Conservation (phyloP, 2,888 invertebrate genomes). For the Ophion ventricosus region DNA sequence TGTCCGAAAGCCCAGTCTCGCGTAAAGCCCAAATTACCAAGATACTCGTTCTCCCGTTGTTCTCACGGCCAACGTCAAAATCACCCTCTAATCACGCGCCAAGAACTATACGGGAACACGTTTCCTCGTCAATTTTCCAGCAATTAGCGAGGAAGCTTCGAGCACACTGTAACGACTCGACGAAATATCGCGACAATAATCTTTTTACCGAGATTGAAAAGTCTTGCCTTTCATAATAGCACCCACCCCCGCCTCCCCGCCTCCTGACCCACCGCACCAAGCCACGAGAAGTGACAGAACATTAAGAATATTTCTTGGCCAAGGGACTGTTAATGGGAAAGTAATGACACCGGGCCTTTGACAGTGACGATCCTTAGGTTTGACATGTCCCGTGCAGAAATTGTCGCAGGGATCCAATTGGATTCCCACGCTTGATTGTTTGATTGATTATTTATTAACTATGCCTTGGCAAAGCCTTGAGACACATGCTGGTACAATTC, state of each 20-base stretch:
- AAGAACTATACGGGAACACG: not conserved
- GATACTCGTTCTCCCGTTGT: slow-evolving; percentile 13
- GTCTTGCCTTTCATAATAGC: not conserved
- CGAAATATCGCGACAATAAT: not conserved
- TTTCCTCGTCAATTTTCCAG: slow-evolving; percentile 1
- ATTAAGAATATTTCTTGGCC: not conserved
- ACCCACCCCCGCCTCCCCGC: too few relatives aligned
- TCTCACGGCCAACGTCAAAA: slow-evolving; percentile 6
- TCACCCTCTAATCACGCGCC: slow-evolving; percentile 1
- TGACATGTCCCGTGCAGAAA: too few relatives aligned
- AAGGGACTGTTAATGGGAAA: not conserved
- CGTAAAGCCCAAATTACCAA: not conserved
- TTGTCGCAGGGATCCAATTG: too few relatives aligned
- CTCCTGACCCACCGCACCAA: not conserved
- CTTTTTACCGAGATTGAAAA: not conserved
- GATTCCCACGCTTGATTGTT: too few relatives aligned
- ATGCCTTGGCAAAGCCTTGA: too few relatives aligned
- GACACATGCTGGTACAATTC: too few relatives aligned
- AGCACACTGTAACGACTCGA: not conserved
- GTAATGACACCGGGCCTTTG: not conserved
- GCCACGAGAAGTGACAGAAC: not conserved
- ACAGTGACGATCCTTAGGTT: not conserved
- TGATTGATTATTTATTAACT: too few relatives aligned
- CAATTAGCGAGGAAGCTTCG: not conserved
- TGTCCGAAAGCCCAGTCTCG: slow-evolving; percentile 25